Conservation (phyloP, 2,113 vertebrate genomes). For the Corydoras maculifer region DNA sequence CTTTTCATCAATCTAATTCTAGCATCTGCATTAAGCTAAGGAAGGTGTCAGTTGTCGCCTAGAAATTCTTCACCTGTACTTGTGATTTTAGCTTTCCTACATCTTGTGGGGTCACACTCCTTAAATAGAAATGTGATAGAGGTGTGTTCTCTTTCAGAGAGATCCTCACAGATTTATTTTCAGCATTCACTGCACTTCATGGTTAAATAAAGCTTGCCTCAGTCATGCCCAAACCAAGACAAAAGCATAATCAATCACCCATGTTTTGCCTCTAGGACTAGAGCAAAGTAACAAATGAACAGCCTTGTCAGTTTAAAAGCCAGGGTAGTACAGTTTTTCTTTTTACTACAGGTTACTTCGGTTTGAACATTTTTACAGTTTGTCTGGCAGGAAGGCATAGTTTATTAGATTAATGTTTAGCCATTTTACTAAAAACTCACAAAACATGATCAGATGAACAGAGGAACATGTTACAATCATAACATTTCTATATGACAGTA, state of each 20-base stretch:
- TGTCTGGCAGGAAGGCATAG: too few relatives aligned
- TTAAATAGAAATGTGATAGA: slow-evolving; percentile 31
- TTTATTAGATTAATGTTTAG: too few relatives aligned
- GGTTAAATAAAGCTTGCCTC: slow-evolving; percentile 4
- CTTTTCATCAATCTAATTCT: neutral
- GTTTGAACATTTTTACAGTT: neutral
- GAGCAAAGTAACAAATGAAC: slow-evolving; percentile 11
- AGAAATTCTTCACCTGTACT: slow-evolving; percentile 12
- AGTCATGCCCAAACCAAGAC: slow-evolving; percentile 1
- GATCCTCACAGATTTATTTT: slow-evolving; percentile 42
- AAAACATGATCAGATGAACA: too few relatives aligned
- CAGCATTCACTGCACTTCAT: neutral
- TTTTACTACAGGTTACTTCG: neutral
- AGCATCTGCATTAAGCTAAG: slow-evolving; percentile 30
- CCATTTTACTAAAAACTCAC: too few relatives aligned
- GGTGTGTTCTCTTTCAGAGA: slow-evolving; percentile 32
- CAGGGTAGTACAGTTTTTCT: neutral
- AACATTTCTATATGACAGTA: neutral
- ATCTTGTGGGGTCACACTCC: slow-evolving; percentile 24
- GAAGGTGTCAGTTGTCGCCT: slow-evolving; percentile 37
- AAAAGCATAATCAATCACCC: slow-evolving; percentile 1
- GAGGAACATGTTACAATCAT: neutral
- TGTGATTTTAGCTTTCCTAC: slow-evolving; percentile 27
- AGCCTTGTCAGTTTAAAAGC: neutral
- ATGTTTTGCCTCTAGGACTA: neutral